These are phyloP conservation scores for Cantharis flavilabris DNA, from an alignment of 2,888 invertebrate species.

Conservation along the genomic window DNA sequence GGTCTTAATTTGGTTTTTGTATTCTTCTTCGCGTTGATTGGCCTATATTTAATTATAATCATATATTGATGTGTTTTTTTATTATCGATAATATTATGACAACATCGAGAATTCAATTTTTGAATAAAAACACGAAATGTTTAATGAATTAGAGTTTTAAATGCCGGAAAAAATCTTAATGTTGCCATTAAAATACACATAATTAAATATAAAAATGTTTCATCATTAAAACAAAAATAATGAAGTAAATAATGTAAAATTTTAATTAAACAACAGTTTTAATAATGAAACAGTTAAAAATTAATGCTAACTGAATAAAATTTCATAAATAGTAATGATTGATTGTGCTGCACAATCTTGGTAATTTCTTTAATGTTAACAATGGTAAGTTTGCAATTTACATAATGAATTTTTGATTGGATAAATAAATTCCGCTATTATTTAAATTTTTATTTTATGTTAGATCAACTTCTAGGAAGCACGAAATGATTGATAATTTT, in stretches of 20 bases:
- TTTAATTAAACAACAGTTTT: background rate
- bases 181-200: background rate
- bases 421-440: background rate
- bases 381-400: background rate
- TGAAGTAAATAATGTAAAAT: background rate
- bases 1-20: conserved; percentile 99
- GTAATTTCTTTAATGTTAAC: background rate
- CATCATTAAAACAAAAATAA: background rate
- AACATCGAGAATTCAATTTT: background rate
- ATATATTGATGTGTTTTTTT: conserved; percentile 8
- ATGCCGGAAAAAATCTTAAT: background rate
- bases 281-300: background rate
- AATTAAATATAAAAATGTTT: background rate
- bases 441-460: background rate
- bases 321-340: background rate
- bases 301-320: background rate
- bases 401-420: background rate
- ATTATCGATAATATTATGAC: background rate
- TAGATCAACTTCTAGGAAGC: background rate
- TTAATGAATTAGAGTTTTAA: background rate
- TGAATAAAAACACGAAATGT: background rate
- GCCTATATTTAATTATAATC: conserved; percentile 67
- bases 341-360: background rate
- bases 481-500: background rate
- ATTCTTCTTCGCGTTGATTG: conserved; percentile 99